Percentiles rank a stretch among this genome's conserved stretches.
Evolutionary conservation across 92 coral and sea anemone species (phyloP).

Genomic region (Palythoa heliodiscus): DNA sequence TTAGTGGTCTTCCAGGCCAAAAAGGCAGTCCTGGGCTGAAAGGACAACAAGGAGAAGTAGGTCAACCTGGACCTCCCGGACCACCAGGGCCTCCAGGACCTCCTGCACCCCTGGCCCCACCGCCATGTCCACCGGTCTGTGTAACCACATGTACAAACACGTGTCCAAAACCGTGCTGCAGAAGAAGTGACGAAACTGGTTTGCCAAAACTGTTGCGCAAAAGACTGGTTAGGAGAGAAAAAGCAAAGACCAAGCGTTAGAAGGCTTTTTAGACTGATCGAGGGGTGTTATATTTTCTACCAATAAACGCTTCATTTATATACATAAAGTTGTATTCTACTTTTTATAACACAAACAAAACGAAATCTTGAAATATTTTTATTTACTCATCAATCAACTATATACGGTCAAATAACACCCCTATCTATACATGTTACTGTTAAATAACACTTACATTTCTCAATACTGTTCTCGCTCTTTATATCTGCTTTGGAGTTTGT

Average conservation of each 20-base stretch:
- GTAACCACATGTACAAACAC: constrained; percentile 22
- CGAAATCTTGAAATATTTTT: too few relatives aligned
- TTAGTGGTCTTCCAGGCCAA: constrained; percentile 31
- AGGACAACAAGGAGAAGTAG: constrained; percentile 61
- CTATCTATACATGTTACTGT: too few relatives aligned
- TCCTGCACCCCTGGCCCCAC: constrained; percentile 63
- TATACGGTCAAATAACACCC: too few relatives aligned
- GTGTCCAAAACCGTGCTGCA: constrained; percentile 38
- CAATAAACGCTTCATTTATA: too few relatives aligned
- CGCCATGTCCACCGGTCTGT: constrained; percentile 55
- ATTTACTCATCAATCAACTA: too few relatives aligned
- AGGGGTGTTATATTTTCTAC: too few relatives aligned
- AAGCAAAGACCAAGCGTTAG: not conserved
- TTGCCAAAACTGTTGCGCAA: not conserved
- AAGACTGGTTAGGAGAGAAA: not conserved
- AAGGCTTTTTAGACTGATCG: not conserved
- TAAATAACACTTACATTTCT: too few relatives aligned
- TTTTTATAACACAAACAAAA: too few relatives aligned
- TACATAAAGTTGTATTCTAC: too few relatives aligned
- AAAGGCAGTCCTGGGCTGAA: constrained; percentile 44
- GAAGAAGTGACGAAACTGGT: not conserved
- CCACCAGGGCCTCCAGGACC: constrained; percentile 82
- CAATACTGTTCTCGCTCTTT: too few relatives aligned
- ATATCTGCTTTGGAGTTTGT: too few relatives aligned
- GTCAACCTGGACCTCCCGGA: constrained; percentile 74